Conservation (phyloP, 2,113 vertebrate species). For the Rhinolophus sinicus region DNA sequence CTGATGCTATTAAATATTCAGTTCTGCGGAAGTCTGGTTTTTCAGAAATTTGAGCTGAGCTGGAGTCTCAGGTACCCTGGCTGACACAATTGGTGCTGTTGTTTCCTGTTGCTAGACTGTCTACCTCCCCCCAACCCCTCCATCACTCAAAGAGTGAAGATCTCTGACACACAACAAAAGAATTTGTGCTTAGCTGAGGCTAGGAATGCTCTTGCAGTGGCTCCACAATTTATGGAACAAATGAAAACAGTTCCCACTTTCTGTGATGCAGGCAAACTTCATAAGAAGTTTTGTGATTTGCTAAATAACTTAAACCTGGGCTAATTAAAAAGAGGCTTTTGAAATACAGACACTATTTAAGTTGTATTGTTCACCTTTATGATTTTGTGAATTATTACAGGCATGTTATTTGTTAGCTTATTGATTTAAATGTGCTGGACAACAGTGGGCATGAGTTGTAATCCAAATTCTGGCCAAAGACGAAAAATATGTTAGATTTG, state of each 20-base stretch:
- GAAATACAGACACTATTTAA: background rate
- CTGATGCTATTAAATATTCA: conserved; percentile 62
- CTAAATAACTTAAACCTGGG: background rate
- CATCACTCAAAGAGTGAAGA: background rate
- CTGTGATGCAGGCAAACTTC: background rate
- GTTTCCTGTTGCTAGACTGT: background rate
- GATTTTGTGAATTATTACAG: background rate
- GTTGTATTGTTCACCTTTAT: background rate
- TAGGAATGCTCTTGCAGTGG: background rate
- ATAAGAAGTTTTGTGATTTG: background rate
- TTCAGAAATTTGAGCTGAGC: conserved; percentile 66
- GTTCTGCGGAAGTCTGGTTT: conserved; percentile 12
- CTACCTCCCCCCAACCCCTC: rapidly evolving
- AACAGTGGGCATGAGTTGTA: background rate
- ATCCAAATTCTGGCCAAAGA: background rate
- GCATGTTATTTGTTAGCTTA: background rate
- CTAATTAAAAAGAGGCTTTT: background rate
- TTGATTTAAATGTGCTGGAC: background rate
- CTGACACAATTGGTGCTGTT: conserved; percentile 34
- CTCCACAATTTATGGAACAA: background rate
- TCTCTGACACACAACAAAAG: background rate
- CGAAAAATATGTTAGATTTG: background rate
- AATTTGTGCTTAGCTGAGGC: background rate
- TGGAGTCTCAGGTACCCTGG: background rate
- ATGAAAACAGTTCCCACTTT: background rate